Conservation (phyloP, 2,113 vertebrate species). For the Eurypyga helias region DNA sequence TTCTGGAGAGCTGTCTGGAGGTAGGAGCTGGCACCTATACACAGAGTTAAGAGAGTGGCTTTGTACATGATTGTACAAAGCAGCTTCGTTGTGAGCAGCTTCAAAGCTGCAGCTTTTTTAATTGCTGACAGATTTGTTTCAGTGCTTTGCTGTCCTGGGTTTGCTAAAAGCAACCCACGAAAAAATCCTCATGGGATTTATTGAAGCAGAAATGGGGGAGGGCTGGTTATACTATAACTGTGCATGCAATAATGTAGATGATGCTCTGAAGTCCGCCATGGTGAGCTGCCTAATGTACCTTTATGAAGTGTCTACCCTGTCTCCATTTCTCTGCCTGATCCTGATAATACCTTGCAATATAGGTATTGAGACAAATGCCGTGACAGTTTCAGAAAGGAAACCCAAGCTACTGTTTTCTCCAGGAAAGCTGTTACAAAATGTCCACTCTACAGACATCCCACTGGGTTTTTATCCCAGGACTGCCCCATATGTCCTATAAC, state of each 20-base stretch:
- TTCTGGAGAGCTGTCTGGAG: background rate
- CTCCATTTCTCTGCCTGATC: background rate
- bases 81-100: background rate
- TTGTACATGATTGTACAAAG: background rate
- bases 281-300: background rate
- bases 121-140: background rate
- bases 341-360: background rate
- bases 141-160: background rate
- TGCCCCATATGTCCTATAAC: rapidly evolving
- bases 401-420: background rate
- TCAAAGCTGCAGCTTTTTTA: background rate
- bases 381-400: background rate
- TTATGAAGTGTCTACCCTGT: background rate
- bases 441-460: background rate
- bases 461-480: background rate
- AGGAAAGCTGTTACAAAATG: background rate
- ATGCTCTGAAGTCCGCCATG: background rate
- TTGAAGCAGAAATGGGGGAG: rapidly evolving
- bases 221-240: background rate
- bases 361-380: background rate
- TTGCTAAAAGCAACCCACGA: background rate
- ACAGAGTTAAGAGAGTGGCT: background rate
- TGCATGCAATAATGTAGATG: background rate
- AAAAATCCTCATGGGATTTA: background rate
- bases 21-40: background rate